Conservation (phyloP, 2,888 invertebrate genomes). For the Caradrina clavipalpis region DNA sequence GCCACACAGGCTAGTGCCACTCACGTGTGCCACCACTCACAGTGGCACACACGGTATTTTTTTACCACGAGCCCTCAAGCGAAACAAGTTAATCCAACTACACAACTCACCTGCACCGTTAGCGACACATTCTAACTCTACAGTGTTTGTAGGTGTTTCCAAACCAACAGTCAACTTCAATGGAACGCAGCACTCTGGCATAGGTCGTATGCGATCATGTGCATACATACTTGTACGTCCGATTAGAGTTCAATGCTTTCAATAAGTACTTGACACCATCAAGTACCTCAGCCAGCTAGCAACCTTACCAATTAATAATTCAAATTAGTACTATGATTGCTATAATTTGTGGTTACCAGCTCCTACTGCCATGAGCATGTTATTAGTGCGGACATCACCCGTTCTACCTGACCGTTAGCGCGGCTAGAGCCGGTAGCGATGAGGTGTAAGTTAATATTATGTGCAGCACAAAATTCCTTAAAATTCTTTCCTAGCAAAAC, state of each 20-base stretch:
- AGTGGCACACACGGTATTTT: too few species aligned
- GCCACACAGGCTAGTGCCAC: too few species aligned
- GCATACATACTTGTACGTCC: conserved; percentile 29
- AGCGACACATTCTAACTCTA: too few species aligned
- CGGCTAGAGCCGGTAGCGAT: conserved; percentile 32
- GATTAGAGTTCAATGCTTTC: conserved; percentile 21
- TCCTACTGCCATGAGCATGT: conserved; percentile 20
- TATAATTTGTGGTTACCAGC: conserved; percentile 8
- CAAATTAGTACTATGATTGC: conserved; percentile 24
- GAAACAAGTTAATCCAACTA: too few species aligned
- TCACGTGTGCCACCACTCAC: too few species aligned
- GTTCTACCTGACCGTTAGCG: conserved; percentile 26
- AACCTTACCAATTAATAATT: conserved; percentile 27
- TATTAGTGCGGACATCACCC: conserved; percentile 16
- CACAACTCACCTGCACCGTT: too few species aligned
- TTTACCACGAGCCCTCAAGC: too few species aligned
- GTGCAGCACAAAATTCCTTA: conserved; percentile 18
- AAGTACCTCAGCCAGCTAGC: conserved; percentile 26
- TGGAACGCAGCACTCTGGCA: too few species aligned
- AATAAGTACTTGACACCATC: conserved; percentile 29
- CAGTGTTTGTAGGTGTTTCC: not conserved
- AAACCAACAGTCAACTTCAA: conserved; percentile 14
- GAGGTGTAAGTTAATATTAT: conserved; percentile 28
- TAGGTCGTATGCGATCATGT: conserved; percentile 23
- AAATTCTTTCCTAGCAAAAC: conserved; percentile 12